Percentiles rank a stretch among this genome's conserved stretches.
Evolutionary conservation across 2,113 vertebrate genomes (phyloP).

Genomic region (Pseudopodoces humilis): DNA sequence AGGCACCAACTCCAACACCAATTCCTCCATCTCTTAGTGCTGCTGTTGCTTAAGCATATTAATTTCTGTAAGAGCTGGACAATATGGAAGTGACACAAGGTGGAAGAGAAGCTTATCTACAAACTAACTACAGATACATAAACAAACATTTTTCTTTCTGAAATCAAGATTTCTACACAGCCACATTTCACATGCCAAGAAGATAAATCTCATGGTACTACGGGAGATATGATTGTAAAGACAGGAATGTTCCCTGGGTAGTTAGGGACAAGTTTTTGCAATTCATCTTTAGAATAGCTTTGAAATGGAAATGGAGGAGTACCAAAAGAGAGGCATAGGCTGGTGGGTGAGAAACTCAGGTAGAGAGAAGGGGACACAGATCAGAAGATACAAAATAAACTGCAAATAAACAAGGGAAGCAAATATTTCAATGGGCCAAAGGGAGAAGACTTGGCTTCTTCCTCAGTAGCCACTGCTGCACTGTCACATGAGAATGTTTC

Average conservation of each 20-base stretch:
- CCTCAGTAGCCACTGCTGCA: not conserved
- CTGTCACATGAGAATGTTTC: not conserved
- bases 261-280: not conserved
- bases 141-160: not conserved
- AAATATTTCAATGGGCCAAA: not conserved
- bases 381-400: not conserved
- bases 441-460: not conserved
- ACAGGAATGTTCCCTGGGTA: not conserved
- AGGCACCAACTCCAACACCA: not conserved
- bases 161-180: not conserved
- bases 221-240: not conserved
- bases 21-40: not conserved
- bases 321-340: not conserved
- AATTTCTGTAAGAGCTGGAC: not conserved
- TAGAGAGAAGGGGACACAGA: not conserved
- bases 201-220: not conserved
- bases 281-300: not conserved
- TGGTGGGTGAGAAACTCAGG: not conserved
- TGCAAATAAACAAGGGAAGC: not conserved
- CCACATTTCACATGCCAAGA: not conserved
- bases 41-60: not conserved
- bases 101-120: not conserved
- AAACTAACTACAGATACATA: not conserved
- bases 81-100: not conserved
- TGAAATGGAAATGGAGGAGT: not conserved